phyloP scores from a whole-genome alignment of 2,113 vertebrate genomes.

The Rousettus leschenaultii region DNA sequence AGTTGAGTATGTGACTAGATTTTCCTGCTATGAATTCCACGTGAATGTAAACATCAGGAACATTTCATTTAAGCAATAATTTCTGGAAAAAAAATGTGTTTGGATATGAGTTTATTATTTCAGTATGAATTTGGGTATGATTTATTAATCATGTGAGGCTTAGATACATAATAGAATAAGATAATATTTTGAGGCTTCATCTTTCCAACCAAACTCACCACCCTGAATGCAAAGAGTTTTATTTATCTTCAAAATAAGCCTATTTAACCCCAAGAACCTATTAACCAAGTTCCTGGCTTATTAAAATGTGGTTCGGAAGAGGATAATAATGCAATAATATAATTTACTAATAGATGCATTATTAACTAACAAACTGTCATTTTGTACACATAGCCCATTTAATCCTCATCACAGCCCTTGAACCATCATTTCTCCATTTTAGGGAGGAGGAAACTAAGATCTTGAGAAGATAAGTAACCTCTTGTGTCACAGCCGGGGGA shows the following conservation, averaged over 20 bases:
- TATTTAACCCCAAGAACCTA: neutral
- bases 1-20: neutral
- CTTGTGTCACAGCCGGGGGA: neutral
- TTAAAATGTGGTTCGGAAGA: neutral
- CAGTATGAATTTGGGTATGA: neutral
- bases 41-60: neutral
- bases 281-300: neutral
- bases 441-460: neutral
- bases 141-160: neutral
- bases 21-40: neutral
- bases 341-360: neutral
- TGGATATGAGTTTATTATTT: neutral
- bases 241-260: neutral
- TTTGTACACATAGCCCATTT: neutral
- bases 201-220: slow-evolving; percentile 7
- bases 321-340: neutral
- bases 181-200: neutral
- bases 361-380: neutral
- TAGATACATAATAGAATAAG: neutral
- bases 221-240: neutral
- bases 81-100: neutral
- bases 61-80: neutral
- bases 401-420: neutral
- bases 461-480: neutral
- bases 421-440: neutral